Evolutionary conservation across 2,113 vertebrate species (phyloP), one percentile per base, ranked within the genome.

Genomic region (Ivindomyrus marchei): DNA sequence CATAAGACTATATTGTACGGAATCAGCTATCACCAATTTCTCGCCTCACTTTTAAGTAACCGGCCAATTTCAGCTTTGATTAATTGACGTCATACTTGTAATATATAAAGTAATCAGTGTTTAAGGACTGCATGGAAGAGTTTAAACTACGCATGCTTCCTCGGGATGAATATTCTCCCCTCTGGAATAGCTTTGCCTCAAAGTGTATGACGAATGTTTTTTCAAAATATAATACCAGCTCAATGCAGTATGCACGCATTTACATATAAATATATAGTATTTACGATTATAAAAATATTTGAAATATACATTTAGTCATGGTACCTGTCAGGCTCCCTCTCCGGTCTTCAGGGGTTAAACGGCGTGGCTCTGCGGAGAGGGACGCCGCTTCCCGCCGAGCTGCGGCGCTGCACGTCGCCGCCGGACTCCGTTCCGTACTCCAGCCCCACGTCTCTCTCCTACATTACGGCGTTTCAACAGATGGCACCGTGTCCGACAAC

Each of bases 261-360:
- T 42, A 80, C 15, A 8, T 42, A 39, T 39, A 77, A 85, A 85
- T 24, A 27, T 85, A n/a, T 49, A 27, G 10, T 80, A 36, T 39
- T 42, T 36, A 42, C 36, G 15, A 39, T 17, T 42, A 19, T 42
- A 15, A 13, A 80, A 39, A 27, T 11, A 27, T 70, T 27, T 70
- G 3, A 80, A 7, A 39, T 39, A 42, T 42, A 5, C 15, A 77
- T 42, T 39, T 77, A 77, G 74, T 17, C 70, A 42, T 77, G 74
- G 36, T 77, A 42, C 50, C 13, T 52, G 50, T 52, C 50, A 90
- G 90, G 88, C 89, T 66, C 21, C 58, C 36, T 89, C 19, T 89
- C 42, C 47, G 85, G 89, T 90, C 77, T 90, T 50, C 84, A 91
- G 50, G 90, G 85, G 90, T 92, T 91, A 91, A 93, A 88, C 89